Evolutionary conservation across 2,888 invertebrate genomes (phyloP).

Genomic region (Platycheirus rosarum): DNA sequence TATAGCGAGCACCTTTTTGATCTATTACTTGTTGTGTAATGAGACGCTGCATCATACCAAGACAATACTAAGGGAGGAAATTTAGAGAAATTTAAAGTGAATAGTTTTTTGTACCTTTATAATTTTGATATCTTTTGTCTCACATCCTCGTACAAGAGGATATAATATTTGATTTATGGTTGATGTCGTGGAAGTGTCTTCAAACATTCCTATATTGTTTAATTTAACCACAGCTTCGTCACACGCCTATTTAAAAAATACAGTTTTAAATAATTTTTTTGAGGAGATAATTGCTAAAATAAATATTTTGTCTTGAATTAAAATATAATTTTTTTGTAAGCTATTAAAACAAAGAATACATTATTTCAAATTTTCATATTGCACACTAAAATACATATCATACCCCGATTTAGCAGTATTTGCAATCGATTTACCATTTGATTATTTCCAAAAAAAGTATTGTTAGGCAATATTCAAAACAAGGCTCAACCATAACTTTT

Average conservation of each 20-base stretch:
- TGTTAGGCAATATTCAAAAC: too few relatives aligned
- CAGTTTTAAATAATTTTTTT: too few relatives aligned
- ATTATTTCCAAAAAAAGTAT: too few relatives aligned
- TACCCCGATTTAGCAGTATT: too few relatives aligned
- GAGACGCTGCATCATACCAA: conserved; percentile 96
- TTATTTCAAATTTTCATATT: too few relatives aligned
- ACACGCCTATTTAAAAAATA: conserved; percentile 91
- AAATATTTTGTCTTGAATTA: too few relatives aligned
- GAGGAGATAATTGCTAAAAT: too few relatives aligned
- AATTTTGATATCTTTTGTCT: conserved; percentile 97
- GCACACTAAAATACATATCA: too few relatives aligned
- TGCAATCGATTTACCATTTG: too few relatives aligned
- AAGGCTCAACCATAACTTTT: too few relatives aligned
- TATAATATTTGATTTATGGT: conserved; percentile 97
- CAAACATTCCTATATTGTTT: conserved; percentile 89
- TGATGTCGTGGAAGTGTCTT: conserved; percentile 92
- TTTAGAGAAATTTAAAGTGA: background rate
- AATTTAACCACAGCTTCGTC: conserved; percentile 97
- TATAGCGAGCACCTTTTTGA: conserved; percentile 95
- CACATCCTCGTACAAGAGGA: conserved; percentile 98
- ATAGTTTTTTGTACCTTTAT: conserved; percentile 87
- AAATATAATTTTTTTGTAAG: too few relatives aligned
- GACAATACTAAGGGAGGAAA: conserved; percentile 87
- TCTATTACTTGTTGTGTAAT: conserved; percentile 95
- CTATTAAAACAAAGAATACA: too few relatives aligned